Evolutionary conservation across 2,113 vertebrate genomes (phyloP), one percentile per base, ranked within the genome.

Genomic region (Scophthalmus maximus): DNA sequence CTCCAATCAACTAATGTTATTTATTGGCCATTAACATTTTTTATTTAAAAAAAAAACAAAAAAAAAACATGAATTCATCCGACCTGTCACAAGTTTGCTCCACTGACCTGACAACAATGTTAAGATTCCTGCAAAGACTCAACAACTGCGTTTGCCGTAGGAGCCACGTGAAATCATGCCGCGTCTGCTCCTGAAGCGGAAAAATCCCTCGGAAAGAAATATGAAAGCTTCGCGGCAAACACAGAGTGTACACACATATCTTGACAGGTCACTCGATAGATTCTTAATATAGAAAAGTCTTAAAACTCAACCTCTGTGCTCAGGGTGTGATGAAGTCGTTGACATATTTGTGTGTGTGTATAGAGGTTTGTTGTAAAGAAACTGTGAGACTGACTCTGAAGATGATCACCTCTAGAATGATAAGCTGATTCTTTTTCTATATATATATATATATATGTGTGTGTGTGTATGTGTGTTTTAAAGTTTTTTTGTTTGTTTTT

Each of bases 321-420:
- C 92, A 92, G 92, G 89, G 89, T 91, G 87, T 85, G 87, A 73
- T 83, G 65, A 89, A 72, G 70, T 55, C 26, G 66, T 52, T 40
- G 44, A 44, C 30, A 6, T 60, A 3, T 52, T 8, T 9, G 2
- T 56, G 8, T 46, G 46, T 47, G 38, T 67, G 55, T 67, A 2
- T 32, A 0, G 59, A 58, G 57, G 68, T 73, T 68, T 71, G 68
- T 64, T 74, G 26, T 73, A 47, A 56, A 18, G n/a, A 22, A 67
- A 75, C 32, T 62, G 62, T 55, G 53, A 75, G 64, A 67, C 18
- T 50, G 50, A 68, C 61, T 72, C 47, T 55, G 34, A 67, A 60
- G 23, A 73, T 47, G 72, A 55, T 78, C 55, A 52, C 81, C 76
- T 42, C 57, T 27, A 30, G 53, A 61, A 32, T 11, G 26, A 58